phyloP scores from a whole-genome alignment of 2,888 invertebrate species.

The Eupithecia centaureata region DNA sequence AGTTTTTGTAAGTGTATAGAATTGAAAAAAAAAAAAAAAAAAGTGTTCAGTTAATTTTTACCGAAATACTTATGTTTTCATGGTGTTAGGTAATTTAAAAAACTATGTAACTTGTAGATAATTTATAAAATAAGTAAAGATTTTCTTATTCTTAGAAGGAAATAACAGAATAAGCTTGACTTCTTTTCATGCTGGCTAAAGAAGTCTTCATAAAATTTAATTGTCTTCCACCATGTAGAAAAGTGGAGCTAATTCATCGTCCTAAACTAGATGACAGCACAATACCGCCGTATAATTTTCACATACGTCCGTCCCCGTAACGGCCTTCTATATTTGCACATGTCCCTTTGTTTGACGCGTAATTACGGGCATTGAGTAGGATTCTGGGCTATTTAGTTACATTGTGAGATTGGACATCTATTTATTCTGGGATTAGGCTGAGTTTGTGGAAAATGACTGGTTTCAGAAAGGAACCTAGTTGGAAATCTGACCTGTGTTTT shows the following conservation, averaged over 20 bases:
- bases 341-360: constrained; percentile 36
- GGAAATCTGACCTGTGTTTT: not conserved
- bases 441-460: not conserved
- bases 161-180: too few relatives aligned
- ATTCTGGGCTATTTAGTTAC: constrained; percentile 32
- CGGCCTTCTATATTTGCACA: constrained; percentile 74
- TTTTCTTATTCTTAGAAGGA: too few relatives aligned
- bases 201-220: too few relatives aligned
- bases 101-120: too few relatives aligned
- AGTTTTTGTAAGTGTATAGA: too few relatives aligned
- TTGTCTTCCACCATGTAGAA: too few relatives aligned
- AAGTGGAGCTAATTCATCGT: constrained; percentile 30
- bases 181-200: too few relatives aligned
- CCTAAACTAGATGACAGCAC: constrained; percentile 44
- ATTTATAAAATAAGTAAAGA: too few relatives aligned
- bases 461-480: not conserved
- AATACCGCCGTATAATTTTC: constrained; percentile 77
- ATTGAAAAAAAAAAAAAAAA: too few relatives aligned
- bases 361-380: constrained; percentile 34
- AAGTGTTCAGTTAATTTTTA: too few relatives aligned
- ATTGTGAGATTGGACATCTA: constrained; percentile 29
- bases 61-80: too few relatives aligned
- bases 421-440: constrained; percentile 25
- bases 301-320: constrained; percentile 77
- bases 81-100: too few relatives aligned